A percentile compares a stretch with the other conserved stretches of the same genome.
These are phyloP conservation scores for Tenthredo notha DNA, from an alignment of 2,888 invertebrate species.

Conservation along the genomic window DNA sequence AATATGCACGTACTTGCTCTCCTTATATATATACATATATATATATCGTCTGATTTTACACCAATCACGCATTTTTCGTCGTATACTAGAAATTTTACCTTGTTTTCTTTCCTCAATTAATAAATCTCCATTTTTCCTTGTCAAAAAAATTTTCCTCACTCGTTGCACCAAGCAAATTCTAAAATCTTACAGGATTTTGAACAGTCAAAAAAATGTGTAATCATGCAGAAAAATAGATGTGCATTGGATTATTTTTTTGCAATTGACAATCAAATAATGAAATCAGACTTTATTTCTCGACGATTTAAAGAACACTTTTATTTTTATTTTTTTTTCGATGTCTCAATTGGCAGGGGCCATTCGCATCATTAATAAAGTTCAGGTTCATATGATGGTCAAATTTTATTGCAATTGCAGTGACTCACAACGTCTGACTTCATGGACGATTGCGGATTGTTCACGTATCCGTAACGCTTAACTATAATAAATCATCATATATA, in stretches of 20 bases:
- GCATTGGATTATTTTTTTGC: neutral
- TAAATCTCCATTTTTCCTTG: neutral
- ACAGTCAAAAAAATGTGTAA: neutral
- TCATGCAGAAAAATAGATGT: neutral
- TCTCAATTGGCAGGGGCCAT: neutral
- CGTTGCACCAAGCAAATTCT: neutral
- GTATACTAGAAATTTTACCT: neutral
- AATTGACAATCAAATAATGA: neutral
- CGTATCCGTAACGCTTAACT: neutral
- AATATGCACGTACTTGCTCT: neutral
- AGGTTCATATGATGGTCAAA: neutral
- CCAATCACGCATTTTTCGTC: neutral
- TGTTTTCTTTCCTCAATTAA: neutral
- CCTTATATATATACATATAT: too few relatives aligned
- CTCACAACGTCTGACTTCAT: conserved; percentile 17
- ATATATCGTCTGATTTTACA: neutral
- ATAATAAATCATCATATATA: conserved; percentile 3
- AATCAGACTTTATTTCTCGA: neutral
- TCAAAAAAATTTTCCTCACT: neutral
- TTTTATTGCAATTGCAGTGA: conserved; percentile 4
- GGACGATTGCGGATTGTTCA: conserved; percentile 23
- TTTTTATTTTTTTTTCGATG: neutral
- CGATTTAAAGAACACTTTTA: neutral
- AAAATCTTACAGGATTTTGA: neutral
- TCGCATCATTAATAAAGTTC: neutral